Evolutionary conservation across 2,888 invertebrate species (phyloP), one percentile per base, ranked within the genome.

Genomic region (Eupithecia inturbata): DNA sequence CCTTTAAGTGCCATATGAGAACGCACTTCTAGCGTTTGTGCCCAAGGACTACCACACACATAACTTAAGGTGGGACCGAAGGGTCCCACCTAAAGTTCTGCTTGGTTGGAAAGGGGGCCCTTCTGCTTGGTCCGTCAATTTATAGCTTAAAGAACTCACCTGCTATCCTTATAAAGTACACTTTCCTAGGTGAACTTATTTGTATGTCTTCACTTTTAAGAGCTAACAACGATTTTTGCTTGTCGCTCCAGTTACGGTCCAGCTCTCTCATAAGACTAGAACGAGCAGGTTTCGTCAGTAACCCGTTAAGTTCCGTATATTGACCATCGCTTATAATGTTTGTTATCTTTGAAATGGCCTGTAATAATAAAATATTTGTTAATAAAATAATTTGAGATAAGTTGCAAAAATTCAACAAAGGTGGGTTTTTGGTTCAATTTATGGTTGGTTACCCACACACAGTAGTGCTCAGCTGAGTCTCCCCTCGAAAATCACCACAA

Each of bases 341-440:
- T 9, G 94, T 95, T 49, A 95, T 87, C 67, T 89, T 87, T 7
- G 93, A 91, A 85, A 95, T 92, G 41, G 95, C 95, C 95, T 95
- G 81, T 12, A 83, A 76, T 68, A 57, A 22, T 49, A 53, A 0
- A 53, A 22, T 22, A 22, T 22, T 9, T 10, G 0, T 9, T 4
- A 53, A 22, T 45, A n/a, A n/a, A 49, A n/a, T 19, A 49, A 53
- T 22, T n/a, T 1, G 10, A n/a, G 6, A 45, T n/a, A n/a, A 9
- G 22, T 53, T 53, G 49, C 9, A 10, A 53, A 53, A 10, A 10
- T 53, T 45, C 45, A 45, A n/a, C 45, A n/a, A 45, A 19, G 5
- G n/a, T 45, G 7, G n/a, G 16, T 6, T 41, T 4, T 45, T 3
- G 41, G 16, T 2, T 41, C 1, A 14, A 4, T n/a, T n/a, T n/a